Percentiles rank a stretch among this genome's conserved stretches.
phyloP scores from a whole-genome alignment of 2,797 vertebrate genomes.

The Karalla daura region DNA sequence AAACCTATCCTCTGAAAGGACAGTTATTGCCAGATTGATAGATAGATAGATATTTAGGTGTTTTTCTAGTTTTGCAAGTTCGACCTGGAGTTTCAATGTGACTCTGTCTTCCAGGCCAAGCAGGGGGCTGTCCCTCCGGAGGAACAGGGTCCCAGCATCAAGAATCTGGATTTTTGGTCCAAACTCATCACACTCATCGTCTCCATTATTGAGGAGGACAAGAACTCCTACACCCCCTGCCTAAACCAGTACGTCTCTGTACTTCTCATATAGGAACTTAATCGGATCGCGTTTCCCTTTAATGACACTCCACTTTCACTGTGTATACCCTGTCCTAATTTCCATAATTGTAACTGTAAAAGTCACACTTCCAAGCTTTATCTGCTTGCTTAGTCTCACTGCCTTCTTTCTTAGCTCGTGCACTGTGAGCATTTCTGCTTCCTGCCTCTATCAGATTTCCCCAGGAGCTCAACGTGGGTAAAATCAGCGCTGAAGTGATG shows the following conservation, averaged over 20 bases:
- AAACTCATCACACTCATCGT: slow-evolving; percentile 99
- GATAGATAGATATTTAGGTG: too few relatives aligned
- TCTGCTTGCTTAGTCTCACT: slow-evolving; percentile 4
- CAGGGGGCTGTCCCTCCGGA: slow-evolving; percentile 95
- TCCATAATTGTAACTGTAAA: background rate
- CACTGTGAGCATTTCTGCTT: slow-evolving; percentile 1
- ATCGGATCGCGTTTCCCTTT: slow-evolving; percentile 1
- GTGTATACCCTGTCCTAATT: background rate
- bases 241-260: slow-evolving; percentile 92
- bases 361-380: background rate
- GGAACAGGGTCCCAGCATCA: slow-evolving; percentile 98
- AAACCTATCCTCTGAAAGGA: background rate
- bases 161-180: slow-evolving; percentile 99
- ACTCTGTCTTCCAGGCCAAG: slow-evolving; percentile 85
- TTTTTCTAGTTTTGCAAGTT: too few relatives aligned
- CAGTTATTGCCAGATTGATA: background rate
- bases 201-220: slow-evolving; percentile 98
- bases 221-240: slow-evolving; percentile 98
- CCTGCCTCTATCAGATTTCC: slow-evolving; percentile 85
- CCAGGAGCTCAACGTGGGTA: slow-evolving; percentile 97
- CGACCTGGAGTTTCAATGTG: background rate
- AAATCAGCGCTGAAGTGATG: slow-evolving; percentile 99
- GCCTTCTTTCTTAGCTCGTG: background rate
- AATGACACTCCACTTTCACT: background rate
- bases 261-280: background rate